A percentile compares a stretch with the other conserved stretches of the same genome.
These are phyloP conservation scores for Pundamilia nyererei DNA, from an alignment of 2,113 vertebrate genomes.

Conservation along the genomic window DNA sequence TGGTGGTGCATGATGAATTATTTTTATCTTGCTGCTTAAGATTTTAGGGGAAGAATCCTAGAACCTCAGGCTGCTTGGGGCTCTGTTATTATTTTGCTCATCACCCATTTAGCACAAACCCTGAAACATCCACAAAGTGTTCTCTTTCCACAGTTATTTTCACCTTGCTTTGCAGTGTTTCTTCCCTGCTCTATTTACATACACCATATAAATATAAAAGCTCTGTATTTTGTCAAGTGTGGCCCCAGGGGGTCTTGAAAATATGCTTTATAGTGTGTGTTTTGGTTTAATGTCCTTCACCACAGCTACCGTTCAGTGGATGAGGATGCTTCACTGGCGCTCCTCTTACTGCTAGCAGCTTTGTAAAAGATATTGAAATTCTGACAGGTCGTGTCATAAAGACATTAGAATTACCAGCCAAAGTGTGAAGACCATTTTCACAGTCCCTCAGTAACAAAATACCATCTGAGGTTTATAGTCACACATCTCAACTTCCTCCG, in stretches of 20 bases:
- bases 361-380: constrained; percentile 14
- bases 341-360: not conserved
- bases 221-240: not conserved
- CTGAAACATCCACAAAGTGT: not conserved
- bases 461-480: constrained; percentile 2
- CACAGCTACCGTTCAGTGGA: not conserved
- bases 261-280: not conserved
- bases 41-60: not conserved
- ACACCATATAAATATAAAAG: not conserved
- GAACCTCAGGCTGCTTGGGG: not conserved
- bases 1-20: not conserved
- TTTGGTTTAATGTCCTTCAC: not conserved
- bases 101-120: not conserved
- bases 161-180: not conserved
- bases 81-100: not conserved
- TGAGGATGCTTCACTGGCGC: not conserved
- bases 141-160: not conserved
- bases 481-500: not conserved
- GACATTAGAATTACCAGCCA: constrained; percentile 11
- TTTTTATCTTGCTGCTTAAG: not conserved
- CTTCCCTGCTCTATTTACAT: not conserved
- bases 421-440: not conserved
- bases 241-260: not conserved
- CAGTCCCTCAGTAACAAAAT: not conserved
- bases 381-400: constrained; percentile 12